Percentiles rank a stretch among this genome's conserved stretches.
Evolutionary conservation across 2,888 invertebrate genomes (phyloP).

Genomic region (Acanthoscelides obtectus): DNA sequence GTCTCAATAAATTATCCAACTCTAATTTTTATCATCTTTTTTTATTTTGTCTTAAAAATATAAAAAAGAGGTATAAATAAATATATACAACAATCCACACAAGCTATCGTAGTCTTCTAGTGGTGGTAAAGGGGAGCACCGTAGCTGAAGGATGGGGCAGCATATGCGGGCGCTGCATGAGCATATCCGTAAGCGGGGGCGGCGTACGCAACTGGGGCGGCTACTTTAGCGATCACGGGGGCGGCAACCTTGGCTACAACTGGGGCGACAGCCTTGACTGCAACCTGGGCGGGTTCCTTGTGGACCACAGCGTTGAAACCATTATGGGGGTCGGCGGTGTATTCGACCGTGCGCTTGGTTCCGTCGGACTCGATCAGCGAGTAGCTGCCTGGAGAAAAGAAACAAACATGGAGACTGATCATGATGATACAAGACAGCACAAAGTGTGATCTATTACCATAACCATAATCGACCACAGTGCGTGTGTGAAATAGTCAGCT

Average conservation of each 20-base stretch:
- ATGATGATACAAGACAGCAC: no score
- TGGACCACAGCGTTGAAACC: conserved; percentile 54
- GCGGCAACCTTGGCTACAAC: conserved; percentile 20
- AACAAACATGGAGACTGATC: conserved; percentile 13
- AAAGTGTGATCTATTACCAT: not conserved
- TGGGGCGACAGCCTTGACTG: conserved; percentile 26
- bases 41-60: not conserved
- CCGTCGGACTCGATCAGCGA: conserved; percentile 53
- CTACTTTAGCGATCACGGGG: conserved; percentile 19
- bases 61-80: not conserved
- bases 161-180: conserved; percentile 10
- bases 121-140: conserved; percentile 3
- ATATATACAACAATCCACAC: not conserved
- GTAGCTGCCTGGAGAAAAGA: conserved; percentile 49
- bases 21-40: not conserved
- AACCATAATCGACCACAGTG: no score
- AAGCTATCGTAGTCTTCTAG: not conserved
- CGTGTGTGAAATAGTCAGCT: no score
- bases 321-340: conserved; percentile 51
- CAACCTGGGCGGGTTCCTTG: conserved; percentile 45
- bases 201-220: conserved; percentile 16
- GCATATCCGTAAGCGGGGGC: conserved; percentile 10
- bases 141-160: conserved; percentile 2
- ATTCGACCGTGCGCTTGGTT: conserved; percentile 50
- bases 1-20: not conserved